Percentiles rank a stretch among this genome's conserved stretches.
Conservation (phyloP, 2,113 vertebrate species). For the Tor tambroides region DNA sequence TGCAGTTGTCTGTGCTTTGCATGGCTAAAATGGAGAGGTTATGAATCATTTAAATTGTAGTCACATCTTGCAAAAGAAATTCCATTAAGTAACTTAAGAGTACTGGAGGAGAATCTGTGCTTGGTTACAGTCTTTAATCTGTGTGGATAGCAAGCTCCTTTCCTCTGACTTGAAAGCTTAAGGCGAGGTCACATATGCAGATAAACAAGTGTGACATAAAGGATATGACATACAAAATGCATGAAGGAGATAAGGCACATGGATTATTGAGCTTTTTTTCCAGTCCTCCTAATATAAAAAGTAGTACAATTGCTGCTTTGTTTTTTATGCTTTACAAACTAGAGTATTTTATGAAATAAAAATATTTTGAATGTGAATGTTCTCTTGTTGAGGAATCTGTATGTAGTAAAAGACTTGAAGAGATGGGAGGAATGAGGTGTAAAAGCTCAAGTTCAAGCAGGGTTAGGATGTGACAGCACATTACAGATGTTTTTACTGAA, state of each 20-base stretch:
- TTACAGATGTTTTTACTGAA: background rate
- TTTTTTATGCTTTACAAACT: background rate
- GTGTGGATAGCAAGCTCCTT: background rate
- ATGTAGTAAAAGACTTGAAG: background rate
- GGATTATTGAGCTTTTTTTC: background rate
- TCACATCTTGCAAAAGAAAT: background rate
- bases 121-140: background rate
- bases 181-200: background rate
- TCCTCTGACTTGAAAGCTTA: background rate
- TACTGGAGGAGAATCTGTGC: background rate
- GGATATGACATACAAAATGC: background rate
- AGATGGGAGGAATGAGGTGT: background rate
- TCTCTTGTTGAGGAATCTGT: background rate
- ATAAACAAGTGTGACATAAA: conserved; percentile 7
- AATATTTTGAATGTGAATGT: background rate
- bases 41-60: background rate
- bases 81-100: background rate
- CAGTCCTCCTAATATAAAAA: background rate
- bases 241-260: background rate
- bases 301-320: background rate
- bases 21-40: background rate
- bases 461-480: background rate
- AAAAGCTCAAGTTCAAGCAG: background rate
- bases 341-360: background rate
- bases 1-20: background rate